Conservation (phyloP, 2,888 invertebrate genomes). For the Trisateles emortualis region DNA sequence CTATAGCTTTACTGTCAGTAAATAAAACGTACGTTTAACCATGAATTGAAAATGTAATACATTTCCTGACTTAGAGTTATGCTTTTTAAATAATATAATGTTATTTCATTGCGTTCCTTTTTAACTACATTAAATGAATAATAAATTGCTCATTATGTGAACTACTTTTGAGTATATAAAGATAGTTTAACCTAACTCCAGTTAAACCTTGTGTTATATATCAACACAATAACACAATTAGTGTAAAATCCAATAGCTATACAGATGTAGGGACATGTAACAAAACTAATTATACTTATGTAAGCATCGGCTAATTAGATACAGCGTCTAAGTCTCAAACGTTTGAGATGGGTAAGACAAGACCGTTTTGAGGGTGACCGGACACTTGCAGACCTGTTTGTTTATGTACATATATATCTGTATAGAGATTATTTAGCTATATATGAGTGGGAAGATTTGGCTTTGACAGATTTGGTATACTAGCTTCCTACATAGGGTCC, state of each 20-base stretch:
- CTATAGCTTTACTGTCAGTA: too few relatives aligned
- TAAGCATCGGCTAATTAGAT: slow-evolving; percentile 64
- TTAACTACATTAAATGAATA: too few relatives aligned
- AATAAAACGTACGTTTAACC: too few relatives aligned
- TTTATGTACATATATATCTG: slow-evolving; percentile 11
- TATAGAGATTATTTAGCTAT: not conserved
- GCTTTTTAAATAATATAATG: too few relatives aligned
- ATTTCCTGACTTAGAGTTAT: too few relatives aligned
- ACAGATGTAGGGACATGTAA: slow-evolving; percentile 24
- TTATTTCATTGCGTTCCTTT: too few relatives aligned
- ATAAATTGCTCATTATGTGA: too few relatives aligned
- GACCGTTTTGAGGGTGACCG: slow-evolving; percentile 58
- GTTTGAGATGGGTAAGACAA: slow-evolving; percentile 69
- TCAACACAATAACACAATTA: not conserved
- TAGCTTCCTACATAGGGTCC: too few relatives aligned
- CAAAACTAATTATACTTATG: slow-evolving; percentile 48
- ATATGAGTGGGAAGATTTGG: not conserved
- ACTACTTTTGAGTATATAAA: too few relatives aligned
- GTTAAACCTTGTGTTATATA: too few relatives aligned
- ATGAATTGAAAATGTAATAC: too few relatives aligned
- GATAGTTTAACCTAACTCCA: too few relatives aligned
- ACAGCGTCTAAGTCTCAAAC: slow-evolving; percentile 60
- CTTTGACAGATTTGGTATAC: not conserved
- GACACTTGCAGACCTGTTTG: slow-evolving; percentile 45
- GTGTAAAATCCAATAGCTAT: not conserved